These are phyloP conservation scores for Acheta domesticus DNA, from an alignment of 2,888 invertebrate species.

Conservation along the genomic window DNA sequence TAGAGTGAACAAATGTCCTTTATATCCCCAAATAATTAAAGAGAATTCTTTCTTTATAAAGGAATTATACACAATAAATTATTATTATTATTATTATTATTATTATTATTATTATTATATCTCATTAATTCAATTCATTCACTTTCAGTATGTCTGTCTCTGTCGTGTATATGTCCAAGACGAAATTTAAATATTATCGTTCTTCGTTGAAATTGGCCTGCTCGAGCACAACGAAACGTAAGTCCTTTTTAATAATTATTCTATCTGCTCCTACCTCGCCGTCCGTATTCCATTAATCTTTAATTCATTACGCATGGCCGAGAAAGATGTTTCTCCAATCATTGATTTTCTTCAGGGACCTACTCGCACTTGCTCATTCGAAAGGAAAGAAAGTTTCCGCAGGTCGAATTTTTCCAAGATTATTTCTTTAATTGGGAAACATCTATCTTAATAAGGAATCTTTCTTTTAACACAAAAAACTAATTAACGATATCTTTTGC, in stretches of 20 bases:
- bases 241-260: no score
- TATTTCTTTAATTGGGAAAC: conserved; percentile 18
- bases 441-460: conserved; percentile 2
- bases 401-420: not conserved
- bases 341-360: not conserved
- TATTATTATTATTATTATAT: not conserved
- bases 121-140: not conserved
- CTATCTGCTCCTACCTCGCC: no score
- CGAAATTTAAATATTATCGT: no score
- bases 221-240: no score
- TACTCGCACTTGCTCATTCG: no score
- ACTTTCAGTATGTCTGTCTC: no score
- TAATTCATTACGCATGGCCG: conserved; percentile 2
- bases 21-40: no score
- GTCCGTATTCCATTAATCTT: not conserved
- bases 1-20: no score
- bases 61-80: not conserved
- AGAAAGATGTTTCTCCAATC: not conserved
- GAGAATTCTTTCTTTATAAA: no score
- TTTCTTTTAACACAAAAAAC: not conserved
- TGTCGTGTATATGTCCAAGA: no score
- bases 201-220: no score
- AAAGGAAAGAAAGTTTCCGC: no score
- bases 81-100: not conserved
- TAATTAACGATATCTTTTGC: not conserved